Evolutionary conservation across 2,797 vertebrate genomes (phyloP).

Genomic region (Lepilemur septentrionalis): DNA sequence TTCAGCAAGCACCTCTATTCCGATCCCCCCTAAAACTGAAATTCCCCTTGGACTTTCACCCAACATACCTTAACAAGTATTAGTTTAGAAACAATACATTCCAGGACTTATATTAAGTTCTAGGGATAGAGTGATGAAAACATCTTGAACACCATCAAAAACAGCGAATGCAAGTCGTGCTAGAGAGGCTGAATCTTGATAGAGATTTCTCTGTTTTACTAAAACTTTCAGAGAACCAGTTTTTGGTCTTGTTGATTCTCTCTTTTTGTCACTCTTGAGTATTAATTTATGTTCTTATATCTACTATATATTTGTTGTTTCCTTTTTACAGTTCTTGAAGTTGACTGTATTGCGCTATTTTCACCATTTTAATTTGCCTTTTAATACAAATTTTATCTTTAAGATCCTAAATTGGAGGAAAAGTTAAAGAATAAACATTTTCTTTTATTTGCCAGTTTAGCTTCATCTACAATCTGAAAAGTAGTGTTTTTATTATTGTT

Average conservation of each 20-base stretch:
- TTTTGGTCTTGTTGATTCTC: not conserved
- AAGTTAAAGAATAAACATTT: slow-evolving; percentile 13
- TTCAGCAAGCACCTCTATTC: not conserved
- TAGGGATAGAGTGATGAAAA: not conserved
- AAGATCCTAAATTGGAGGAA: not conserved
- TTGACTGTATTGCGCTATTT: not conserved
- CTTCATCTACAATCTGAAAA: not conserved
- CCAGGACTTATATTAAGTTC: not conserved
- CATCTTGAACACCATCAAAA: not conserved
- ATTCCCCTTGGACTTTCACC: not conserved
- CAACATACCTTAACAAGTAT: not conserved
- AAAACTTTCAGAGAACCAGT: not conserved
- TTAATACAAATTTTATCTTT: not conserved
- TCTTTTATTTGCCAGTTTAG: not conserved
- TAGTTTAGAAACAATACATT: not conserved
- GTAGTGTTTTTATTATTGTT: not conserved
- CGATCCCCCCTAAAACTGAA: slow-evolving; percentile 2
- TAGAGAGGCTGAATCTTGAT: not conserved
- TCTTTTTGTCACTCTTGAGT: not conserved
- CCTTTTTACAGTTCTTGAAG: not conserved
- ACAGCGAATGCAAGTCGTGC: not conserved
- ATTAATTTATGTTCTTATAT: not conserved
- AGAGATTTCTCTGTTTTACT: not conserved
- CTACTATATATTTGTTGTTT: not conserved
- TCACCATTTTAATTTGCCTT: not conserved